Percentiles rank a stretch among this genome's conserved stretches.
Evolutionary conservation across 2,888 invertebrate genomes (phyloP).

Genomic region (Himalopsyche tibetana): DNA sequence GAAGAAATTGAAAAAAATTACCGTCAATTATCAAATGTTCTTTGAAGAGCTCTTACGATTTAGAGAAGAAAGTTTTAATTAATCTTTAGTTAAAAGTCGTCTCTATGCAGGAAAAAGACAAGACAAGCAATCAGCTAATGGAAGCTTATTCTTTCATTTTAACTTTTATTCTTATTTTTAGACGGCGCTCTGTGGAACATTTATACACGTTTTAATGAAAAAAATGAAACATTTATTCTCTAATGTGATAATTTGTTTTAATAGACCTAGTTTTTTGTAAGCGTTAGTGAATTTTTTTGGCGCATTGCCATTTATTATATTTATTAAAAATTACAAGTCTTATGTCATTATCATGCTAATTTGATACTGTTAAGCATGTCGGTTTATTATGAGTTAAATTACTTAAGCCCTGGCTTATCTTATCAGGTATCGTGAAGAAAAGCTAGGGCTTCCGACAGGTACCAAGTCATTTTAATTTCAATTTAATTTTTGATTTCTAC

Average conservation of each 20-base stretch:
- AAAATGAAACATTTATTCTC: not conserved
- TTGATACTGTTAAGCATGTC: too few species aligned
- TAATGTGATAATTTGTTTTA: conserved; percentile 4
- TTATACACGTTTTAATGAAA: not conserved
- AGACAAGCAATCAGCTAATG: conserved; percentile 49
- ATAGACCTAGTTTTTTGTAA: not conserved
- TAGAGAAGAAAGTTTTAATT: conserved; percentile 26
- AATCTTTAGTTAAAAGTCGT: conserved; percentile 38
- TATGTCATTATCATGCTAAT: too few species aligned
- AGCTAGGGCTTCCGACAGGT: too few species aligned
- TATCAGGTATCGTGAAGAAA: too few species aligned
- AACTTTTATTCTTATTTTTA: conserved; percentile 14
- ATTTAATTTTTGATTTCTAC: too few species aligned
- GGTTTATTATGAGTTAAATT: too few species aligned
- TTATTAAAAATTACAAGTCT: too few species aligned
- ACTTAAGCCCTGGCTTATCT: too few species aligned
- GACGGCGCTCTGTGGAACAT: not conserved
- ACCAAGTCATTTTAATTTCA: too few species aligned
- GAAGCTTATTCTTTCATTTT: conserved; percentile 21
- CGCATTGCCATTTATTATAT: too few species aligned
- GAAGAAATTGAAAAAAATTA: conserved; percentile 10
- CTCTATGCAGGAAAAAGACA: conserved; percentile 45
- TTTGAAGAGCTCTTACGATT: conserved; percentile 38
- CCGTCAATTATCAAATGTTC: conserved; percentile 18
- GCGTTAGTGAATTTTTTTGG: too few species aligned